Conservation (phyloP, 2,113 vertebrate genomes). For the Bettongia penicillata region DNA sequence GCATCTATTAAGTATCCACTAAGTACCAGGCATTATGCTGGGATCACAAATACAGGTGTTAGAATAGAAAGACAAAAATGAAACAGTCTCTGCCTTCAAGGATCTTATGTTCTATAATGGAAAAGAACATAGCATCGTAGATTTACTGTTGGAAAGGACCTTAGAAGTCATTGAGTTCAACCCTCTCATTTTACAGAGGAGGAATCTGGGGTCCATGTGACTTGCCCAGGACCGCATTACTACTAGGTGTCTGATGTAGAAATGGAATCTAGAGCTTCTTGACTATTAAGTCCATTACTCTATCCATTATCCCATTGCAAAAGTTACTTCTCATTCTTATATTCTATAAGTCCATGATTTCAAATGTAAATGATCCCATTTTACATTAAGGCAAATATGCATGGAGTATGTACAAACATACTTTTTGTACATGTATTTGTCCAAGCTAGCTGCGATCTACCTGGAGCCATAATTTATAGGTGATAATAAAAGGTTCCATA, state of each 20-base stretch:
- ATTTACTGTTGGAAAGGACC: neutral
- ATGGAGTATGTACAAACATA: neutral
- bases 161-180: neutral
- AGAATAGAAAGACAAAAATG: neutral
- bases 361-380: constrained; percentile 39
- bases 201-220: neutral
- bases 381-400: constrained; percentile 35
- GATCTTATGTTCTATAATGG: neutral
- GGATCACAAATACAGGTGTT: neutral
- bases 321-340: constrained; percentile 44
- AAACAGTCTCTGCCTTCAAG: neutral
- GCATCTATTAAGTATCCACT: neutral
- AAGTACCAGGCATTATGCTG: neutral
- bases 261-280: neutral
- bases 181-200: neutral
- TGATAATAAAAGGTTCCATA: neutral
- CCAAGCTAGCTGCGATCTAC: neutral
- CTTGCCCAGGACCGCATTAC: neutral
- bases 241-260: neutral
- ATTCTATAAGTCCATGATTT: constrained; percentile 30
- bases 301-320: neutral
- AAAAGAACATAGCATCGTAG: neutral
- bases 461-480: neutral
- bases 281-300: neutral
- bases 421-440: neutral